phyloP scores from a whole-genome alignment of 2,113 vertebrate genomes.

The Albula glossodonta region DNA sequence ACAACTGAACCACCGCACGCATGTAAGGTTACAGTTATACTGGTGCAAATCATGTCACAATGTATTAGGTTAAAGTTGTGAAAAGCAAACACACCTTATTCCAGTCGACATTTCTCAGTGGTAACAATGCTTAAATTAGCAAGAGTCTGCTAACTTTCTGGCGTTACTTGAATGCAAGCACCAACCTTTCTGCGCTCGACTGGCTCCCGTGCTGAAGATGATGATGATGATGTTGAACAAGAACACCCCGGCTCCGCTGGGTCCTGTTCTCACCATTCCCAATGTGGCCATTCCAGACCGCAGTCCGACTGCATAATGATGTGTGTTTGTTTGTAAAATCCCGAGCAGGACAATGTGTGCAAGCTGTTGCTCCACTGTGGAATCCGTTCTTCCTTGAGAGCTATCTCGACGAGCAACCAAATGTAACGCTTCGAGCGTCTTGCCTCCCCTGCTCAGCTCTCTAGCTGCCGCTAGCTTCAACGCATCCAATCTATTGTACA shows the following conservation, averaged over 20 bases:
- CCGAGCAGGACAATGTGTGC: slow-evolving; percentile 50
- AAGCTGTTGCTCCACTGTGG: background rate
- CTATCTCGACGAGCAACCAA: background rate
- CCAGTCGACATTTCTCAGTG: slow-evolving; percentile 28
- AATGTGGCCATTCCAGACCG: slow-evolving; percentile 78
- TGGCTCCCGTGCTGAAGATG: slow-evolving; percentile 64
- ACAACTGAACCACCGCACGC: background rate
- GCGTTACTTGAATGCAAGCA: slow-evolving; percentile 24
- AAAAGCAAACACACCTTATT: background rate
- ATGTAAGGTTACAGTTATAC: background rate
- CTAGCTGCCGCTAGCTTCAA: slow-evolving; percentile 20
- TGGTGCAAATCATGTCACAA: background rate
- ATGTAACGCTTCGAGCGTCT: background rate
- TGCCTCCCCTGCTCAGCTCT: slow-evolving; percentile 9
- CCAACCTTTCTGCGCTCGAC: slow-evolving; percentile 87
- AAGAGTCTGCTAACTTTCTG: background rate
- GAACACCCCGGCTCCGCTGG: slow-evolving; percentile 64
- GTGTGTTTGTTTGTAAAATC: slow-evolving; percentile 30
- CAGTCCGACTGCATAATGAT: slow-evolving; percentile 81
- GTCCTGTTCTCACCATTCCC: slow-evolving; percentile 76
- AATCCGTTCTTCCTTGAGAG: slow-evolving; percentile 3
- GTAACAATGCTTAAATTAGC: background rate
- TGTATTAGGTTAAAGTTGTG: background rate
- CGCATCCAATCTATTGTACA: slow-evolving; percentile 57
- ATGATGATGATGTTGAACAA: slow-evolving; percentile 59